A percentile compares a stretch with the other conserved stretches of the same genome.
phyloP scores from a whole-genome alignment of 2,888 invertebrate species.

The Eilema griseolum region DNA sequence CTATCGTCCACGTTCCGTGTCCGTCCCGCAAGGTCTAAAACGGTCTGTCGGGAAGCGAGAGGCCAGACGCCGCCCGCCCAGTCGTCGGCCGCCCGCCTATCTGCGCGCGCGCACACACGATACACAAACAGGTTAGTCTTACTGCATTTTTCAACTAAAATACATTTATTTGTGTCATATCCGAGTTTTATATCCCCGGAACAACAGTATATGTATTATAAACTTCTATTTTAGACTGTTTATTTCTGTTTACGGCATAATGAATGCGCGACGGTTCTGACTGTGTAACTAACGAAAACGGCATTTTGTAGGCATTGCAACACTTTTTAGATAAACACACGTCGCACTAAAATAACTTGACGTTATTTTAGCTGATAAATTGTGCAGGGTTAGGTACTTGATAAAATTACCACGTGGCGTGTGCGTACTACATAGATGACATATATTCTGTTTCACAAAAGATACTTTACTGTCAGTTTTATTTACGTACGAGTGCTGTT shows the following conservation, averaged over 20 bases:
- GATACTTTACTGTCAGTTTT: background rate
- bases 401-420: conserved; percentile 21
- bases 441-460: conserved; percentile 3
- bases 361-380: conserved; percentile 34
- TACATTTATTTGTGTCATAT: conserved; percentile 31
- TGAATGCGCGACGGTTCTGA: conserved; percentile 57
- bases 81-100: conserved; percentile 82
- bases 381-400: conserved; percentile 26
- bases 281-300: conserved; percentile 73
- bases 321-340: conserved; percentile 60
- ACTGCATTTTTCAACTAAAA: conserved; percentile 51
- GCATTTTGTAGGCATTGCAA: conserved; percentile 66
- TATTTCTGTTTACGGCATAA: conserved; percentile 61
- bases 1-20: conserved; percentile 45
- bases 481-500: background rate
- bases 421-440: conserved; percentile 18
- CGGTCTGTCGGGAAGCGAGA: conserved; percentile 43
- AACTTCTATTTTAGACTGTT: conserved; percentile 23
- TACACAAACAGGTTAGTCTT: conserved; percentile 66
- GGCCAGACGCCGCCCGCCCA: conserved; percentile 81
- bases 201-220: conserved; percentile 12
- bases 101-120: conserved; percentile 69
- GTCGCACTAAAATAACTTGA: conserved; percentile 58
- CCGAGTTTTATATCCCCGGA: background rate
- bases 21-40: conserved; percentile 45